These are phyloP conservation scores for Gymnobelideus leadbeateri DNA, from an alignment of 2,113 vertebrate species.

Conservation along the genomic window DNA sequence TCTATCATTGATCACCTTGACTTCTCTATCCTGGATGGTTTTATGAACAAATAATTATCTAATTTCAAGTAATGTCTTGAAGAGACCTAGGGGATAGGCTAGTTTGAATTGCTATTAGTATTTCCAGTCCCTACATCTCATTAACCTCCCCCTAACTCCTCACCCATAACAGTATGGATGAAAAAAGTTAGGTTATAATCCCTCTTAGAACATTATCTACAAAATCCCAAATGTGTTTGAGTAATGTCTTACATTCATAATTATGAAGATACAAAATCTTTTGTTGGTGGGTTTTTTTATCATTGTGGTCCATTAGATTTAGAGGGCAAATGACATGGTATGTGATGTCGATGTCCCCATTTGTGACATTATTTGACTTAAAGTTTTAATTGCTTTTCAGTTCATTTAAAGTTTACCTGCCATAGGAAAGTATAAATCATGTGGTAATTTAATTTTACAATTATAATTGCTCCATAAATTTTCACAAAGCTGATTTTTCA, in stretches of 20 bases:
- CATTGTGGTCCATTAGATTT: background rate
- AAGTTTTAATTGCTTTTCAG: background rate
- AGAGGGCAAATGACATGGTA: background rate
- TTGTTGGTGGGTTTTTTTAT: background rate
- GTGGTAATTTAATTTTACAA: constrained; percentile 4
- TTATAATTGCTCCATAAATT: background rate
- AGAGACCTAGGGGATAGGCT: background rate
- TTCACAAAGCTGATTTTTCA: constrained; percentile 1
- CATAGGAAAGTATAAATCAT: background rate
- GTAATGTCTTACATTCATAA: background rate
- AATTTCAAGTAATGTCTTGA: background rate
- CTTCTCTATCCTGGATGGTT: background rate
- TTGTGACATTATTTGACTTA: background rate
- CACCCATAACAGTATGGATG: background rate
- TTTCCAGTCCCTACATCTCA: background rate
- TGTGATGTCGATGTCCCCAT: background rate
- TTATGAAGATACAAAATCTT: background rate
- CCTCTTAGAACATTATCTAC: background rate
- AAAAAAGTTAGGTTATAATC: background rate
- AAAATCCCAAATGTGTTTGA: background rate
- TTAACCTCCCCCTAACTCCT: background rate
- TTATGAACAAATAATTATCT: background rate
- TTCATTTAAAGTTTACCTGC: background rate
- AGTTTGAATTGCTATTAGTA: background rate
- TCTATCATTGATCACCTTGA: background rate